These are phyloP conservation scores for Andrena hattorfiana DNA, from an alignment of 2,888 invertebrate species.

Conservation along the genomic window DNA sequence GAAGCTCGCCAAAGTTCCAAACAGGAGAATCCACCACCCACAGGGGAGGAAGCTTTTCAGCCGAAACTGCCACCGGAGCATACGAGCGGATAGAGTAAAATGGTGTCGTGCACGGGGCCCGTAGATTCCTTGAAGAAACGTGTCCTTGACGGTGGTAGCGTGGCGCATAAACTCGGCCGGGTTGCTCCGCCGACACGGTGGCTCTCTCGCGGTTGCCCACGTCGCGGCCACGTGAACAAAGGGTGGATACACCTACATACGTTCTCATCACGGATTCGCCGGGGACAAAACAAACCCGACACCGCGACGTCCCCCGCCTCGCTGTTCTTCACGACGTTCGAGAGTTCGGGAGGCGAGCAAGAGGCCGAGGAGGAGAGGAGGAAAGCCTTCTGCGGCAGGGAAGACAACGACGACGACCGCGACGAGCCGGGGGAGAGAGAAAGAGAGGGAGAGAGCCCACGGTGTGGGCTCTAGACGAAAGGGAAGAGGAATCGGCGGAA, in stretches of 20 bases:
- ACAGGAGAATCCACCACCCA: background rate
- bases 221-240: constrained; percentile 63
- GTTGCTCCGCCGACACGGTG: constrained; percentile 52
- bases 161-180: constrained; percentile 53
- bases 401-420: background rate
- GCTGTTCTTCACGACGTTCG: constrained; percentile 43
- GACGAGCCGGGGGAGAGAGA: background rate
- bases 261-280: constrained; percentile 65
- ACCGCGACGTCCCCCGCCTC: constrained; percentile 40
- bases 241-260: constrained; percentile 66
- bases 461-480: background rate
- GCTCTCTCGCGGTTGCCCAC: constrained; percentile 60
- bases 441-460: constrained; percentile 9
- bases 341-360: constrained; percentile 6
- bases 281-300: constrained; percentile 58
- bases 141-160: constrained; percentile 53
- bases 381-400: constrained; percentile 5
- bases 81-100: constrained; percentile 27
- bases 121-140: constrained; percentile 49
- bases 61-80: background rate
- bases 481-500: background rate
- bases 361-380: constrained; percentile 17
- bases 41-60: background rate
- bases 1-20: background rate
- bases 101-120: constrained; percentile 37